Conservation (phyloP, 2,797 vertebrate species). For the Gymnodraco acuticeps region DNA sequence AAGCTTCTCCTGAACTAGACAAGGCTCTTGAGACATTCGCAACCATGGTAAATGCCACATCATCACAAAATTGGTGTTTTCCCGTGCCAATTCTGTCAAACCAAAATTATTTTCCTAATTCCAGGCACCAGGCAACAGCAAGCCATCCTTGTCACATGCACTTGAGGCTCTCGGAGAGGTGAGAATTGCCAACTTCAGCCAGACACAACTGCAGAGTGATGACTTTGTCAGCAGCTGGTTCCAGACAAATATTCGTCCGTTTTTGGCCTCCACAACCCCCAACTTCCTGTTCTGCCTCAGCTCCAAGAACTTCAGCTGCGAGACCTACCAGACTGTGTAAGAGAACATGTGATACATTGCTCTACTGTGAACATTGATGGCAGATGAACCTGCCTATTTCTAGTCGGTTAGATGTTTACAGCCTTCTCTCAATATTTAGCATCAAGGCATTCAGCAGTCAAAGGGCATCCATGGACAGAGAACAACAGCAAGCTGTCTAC, state of each 20-base stretch:
- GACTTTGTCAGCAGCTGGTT: slow-evolving; percentile 56
- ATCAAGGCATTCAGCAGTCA: slow-evolving; percentile 33
- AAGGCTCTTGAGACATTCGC: slow-evolving; percentile 47
- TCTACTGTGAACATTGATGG: not conserved
- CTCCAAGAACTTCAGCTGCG: slow-evolving; percentile 66
- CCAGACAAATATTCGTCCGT: slow-evolving; percentile 42
- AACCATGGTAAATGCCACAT: slow-evolving; percentile 42
- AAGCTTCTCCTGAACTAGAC: slow-evolving; percentile 34
- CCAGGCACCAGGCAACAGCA: slow-evolving; percentile 35
- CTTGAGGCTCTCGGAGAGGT: slow-evolving; percentile 68
- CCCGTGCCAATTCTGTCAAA: slow-evolving; percentile 8
- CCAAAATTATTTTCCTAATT: not conserved
- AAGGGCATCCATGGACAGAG: slow-evolving; percentile 32
- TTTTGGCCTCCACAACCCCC: slow-evolving; percentile 53
- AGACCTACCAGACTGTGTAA: slow-evolving; percentile 64
- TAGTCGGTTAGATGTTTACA: not conserved
- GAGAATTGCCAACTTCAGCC: slow-evolving; percentile 46
- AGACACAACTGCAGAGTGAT: slow-evolving; percentile 36
- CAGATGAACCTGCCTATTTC: not conserved
- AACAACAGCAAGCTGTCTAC: slow-evolving; percentile 14
- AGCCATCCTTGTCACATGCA: slow-evolving; percentile 16
- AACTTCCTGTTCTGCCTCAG: slow-evolving; percentile 65
- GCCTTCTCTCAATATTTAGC: slow-evolving; percentile 29
- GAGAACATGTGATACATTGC: slow-evolving; percentile 12
- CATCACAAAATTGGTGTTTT: not conserved